Conservation (phyloP, 2,113 vertebrate genomes). For the Jaculus jaculus region DNA sequence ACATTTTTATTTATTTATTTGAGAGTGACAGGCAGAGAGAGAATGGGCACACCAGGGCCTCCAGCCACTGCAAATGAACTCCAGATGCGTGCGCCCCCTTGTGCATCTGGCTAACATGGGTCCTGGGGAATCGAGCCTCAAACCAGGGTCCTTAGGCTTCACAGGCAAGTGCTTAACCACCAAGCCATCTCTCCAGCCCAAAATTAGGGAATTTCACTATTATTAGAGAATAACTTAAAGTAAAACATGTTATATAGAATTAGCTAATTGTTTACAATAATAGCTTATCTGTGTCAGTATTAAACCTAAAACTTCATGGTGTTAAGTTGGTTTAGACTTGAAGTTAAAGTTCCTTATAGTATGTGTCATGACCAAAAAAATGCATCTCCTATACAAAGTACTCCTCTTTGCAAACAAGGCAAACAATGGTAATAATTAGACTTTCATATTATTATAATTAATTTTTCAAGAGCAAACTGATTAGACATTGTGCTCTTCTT, state of each 20-base stretch:
- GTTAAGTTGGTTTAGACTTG: not conserved
- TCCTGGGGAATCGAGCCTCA: no score
- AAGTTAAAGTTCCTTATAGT: not conserved
- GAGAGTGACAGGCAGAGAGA: no score
- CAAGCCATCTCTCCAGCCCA: no score
- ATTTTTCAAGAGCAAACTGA: not conserved
- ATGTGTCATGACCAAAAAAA: not conserved
- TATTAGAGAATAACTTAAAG: not conserved
- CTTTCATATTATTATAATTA: conserved; percentile 26
- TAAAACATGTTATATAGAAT: not conserved
- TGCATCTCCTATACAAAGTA: not conserved
- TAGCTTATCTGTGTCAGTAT: not conserved
- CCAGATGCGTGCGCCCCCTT: no score
- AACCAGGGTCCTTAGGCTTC: no score
- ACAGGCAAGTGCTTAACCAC: no score
- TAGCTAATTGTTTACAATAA: not conserved
- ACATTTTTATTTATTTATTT: no score
- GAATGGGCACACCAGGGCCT: no score
- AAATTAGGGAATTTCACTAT: not conserved
- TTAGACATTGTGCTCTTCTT: not conserved
- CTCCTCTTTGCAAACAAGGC: not conserved
- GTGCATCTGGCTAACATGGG: no score
- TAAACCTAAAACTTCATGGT: not conserved
- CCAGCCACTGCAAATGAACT: no score
- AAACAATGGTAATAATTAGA: not conserved